Evolutionary conservation across 2,797 vertebrate species (phyloP).

Genomic region (Columba guinea): DNA sequence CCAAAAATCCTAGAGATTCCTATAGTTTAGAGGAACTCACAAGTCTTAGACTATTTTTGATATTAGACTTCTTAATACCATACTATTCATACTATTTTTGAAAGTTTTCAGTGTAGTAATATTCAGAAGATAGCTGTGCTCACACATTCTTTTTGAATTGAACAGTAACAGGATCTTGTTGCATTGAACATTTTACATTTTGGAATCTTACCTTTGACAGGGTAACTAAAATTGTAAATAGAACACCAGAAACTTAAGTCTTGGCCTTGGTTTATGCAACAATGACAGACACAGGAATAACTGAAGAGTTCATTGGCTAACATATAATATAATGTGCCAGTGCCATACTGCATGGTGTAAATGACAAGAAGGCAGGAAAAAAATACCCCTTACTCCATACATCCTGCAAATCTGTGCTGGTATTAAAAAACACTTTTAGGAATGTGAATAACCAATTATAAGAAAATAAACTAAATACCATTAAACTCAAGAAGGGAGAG

Average conservation of each 20-base stretch:
- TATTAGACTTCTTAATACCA: not conserved
- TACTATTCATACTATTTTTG: not conserved
- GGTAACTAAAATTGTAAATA: not conserved
- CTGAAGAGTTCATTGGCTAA: not conserved
- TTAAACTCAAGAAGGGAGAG: not conserved
- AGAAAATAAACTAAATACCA: not conserved
- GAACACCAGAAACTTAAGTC: not conserved
- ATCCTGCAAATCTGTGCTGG: not conserved
- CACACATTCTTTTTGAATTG: not conserved
- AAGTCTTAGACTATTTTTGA: not conserved
- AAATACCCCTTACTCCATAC: not conserved
- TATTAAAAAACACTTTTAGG: not conserved
- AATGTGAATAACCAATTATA: not conserved
- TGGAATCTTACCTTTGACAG: not conserved
- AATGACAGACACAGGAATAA: not conserved
- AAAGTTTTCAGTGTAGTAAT: not conserved
- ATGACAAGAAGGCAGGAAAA: not conserved
- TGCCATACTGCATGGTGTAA: not conserved
- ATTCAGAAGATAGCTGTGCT: not conserved
- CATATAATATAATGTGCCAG: not conserved
- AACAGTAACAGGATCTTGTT: not conserved
- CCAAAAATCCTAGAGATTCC: not conserved
- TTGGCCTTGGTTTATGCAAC: not conserved
- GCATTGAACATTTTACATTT: not conserved
- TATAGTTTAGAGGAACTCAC: not conserved